These are phyloP conservation scores for Sinotaia quadrata DNA, from an alignment of 2,888 invertebrate species.

Conservation along the genomic window DNA sequence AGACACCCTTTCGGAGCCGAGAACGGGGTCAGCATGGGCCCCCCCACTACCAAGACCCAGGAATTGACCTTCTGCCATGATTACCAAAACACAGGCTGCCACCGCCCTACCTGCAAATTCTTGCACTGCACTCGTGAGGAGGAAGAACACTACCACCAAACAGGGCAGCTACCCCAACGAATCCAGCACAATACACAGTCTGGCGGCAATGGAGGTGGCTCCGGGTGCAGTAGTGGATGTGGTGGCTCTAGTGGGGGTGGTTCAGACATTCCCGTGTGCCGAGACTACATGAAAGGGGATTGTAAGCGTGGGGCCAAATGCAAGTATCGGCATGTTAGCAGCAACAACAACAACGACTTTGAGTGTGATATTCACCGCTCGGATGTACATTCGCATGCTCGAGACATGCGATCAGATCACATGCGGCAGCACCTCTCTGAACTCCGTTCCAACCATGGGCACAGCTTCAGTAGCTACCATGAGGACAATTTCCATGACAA, in stretches of 20 bases:
- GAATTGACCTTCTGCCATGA: conserved; percentile 76
- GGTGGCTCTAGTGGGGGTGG: conserved; percentile 56
- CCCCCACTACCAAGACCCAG: conserved; percentile 48
- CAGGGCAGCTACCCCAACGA: conserved; percentile 80
- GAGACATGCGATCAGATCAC: not conserved
- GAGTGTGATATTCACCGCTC: conserved; percentile 8
- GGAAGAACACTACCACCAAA: conserved; percentile 81
- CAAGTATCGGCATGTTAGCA: conserved; percentile 74
- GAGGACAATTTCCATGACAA: conserved; percentile 23
- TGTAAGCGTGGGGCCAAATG: conserved; percentile 75
- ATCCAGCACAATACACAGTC: conserved; percentile 67
- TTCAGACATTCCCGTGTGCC: conserved; percentile 75
- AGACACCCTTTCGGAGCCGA: conserved; percentile 74
- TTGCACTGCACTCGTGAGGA: conserved; percentile 84
- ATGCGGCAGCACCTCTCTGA: not conserved
- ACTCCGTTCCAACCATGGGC: conserved; percentile 7
- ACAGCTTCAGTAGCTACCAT: conserved; percentile 25
- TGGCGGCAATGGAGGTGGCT: conserved; percentile 56
- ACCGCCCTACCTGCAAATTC: conserved; percentile 83
- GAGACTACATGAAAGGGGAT: conserved; percentile 77
- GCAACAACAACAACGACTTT: conserved; percentile 15
- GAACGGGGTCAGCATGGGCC: conserved; percentile 47
- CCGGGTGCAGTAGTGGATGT: conserved; percentile 55
- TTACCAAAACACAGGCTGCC: conserved; percentile 82
- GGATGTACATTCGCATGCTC: not conserved